Evolutionary conservation across 2,888 invertebrate genomes (phyloP).

Genomic region (Thymelicus acteon): DNA sequence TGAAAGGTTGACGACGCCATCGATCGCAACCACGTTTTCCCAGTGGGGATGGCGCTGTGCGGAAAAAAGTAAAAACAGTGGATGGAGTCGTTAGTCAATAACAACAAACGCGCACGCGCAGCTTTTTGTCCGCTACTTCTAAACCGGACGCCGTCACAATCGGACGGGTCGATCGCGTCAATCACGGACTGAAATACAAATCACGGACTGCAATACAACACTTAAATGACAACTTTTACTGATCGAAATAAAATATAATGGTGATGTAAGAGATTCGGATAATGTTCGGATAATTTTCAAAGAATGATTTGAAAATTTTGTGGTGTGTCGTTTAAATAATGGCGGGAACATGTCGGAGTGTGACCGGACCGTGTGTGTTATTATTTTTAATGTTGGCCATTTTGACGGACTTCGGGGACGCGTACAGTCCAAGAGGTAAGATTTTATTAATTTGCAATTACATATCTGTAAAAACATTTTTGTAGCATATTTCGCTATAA

Average conservation of each 20-base stretch:
- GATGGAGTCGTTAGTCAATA: slow-evolving; percentile 67
- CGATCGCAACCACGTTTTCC: slow-evolving; percentile 60
- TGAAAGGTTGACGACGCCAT: slow-evolving; percentile 62
- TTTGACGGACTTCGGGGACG: slow-evolving; percentile 53
- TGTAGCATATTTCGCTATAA: too few species aligned
- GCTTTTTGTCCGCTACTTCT: slow-evolving; percentile 76
- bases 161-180: slow-evolving; percentile 53
- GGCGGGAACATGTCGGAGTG: slow-evolving; percentile 48
- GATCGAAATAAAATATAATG: slow-evolving; percentile 13
- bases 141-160: slow-evolving; percentile 63
- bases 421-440: slow-evolving; percentile 75
- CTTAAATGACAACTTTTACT: slow-evolving; percentile 4
- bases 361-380: slow-evolving; percentile 45
- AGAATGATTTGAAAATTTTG: slow-evolving; percentile 40
- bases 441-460: not conserved
- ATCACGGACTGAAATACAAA: slow-evolving; percentile 44
- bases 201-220: slow-evolving; percentile 27
- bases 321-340: slow-evolving; percentile 46
- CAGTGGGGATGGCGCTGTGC: slow-evolving; percentile 74
- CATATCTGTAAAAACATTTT: not conserved
- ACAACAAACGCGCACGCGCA: slow-evolving; percentile 65
- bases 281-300: slow-evolving; percentile 19
- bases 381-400: slow-evolving; percentile 54
- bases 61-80: slow-evolving; percentile 81
- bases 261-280: slow-evolving; percentile 31